A percentile compares a stretch with the other conserved stretches of the same genome.
Conservation (phyloP, 1,140 invertebrate species). For the Patella vulgata region DNA sequence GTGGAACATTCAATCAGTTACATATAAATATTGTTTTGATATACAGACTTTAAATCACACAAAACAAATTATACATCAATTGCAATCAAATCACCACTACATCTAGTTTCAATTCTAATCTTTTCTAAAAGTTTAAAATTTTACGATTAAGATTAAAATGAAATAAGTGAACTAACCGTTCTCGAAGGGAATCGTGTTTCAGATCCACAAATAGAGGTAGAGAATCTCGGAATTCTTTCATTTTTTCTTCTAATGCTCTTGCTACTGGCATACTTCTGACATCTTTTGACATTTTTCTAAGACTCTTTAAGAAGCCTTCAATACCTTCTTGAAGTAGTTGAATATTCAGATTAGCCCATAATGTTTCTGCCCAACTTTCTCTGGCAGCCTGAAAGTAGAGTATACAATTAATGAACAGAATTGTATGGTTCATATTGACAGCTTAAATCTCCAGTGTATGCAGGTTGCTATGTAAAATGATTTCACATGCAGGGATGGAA, state of each 20-base stretch:
- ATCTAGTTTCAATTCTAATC: too few species aligned
- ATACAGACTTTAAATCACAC: too few species aligned
- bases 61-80: too few species aligned
- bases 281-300: slow-evolving; percentile 73
- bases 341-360: slow-evolving; percentile 88
- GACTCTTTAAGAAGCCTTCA: slow-evolving; percentile 83
- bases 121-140: too few species aligned
- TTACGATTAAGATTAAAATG: too few species aligned
- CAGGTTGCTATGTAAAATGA: too few species aligned
- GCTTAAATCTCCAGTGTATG: neutral
- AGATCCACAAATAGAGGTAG: slow-evolving; percentile 89
- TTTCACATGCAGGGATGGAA: too few species aligned
- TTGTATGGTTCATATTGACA: neutral
- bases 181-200: slow-evolving; percentile 88
- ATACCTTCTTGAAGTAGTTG: slow-evolving; percentile 86
- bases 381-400: slow-evolving; percentile 69
- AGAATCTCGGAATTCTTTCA: slow-evolving; percentile 88
- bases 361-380: slow-evolving; percentile 83
- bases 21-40: too few species aligned
- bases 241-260: slow-evolving; percentile 77
- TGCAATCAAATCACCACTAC: too few species aligned
- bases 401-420: slow-evolving; percentile 20
- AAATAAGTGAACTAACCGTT: slow-evolving; percentile 71
- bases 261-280: slow-evolving; percentile 73
- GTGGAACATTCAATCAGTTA: too few species aligned